These are phyloP conservation scores for Oxygymnocypris stewartii DNA, from an alignment of 2,113 vertebrate species.

Conservation along the genomic window DNA sequence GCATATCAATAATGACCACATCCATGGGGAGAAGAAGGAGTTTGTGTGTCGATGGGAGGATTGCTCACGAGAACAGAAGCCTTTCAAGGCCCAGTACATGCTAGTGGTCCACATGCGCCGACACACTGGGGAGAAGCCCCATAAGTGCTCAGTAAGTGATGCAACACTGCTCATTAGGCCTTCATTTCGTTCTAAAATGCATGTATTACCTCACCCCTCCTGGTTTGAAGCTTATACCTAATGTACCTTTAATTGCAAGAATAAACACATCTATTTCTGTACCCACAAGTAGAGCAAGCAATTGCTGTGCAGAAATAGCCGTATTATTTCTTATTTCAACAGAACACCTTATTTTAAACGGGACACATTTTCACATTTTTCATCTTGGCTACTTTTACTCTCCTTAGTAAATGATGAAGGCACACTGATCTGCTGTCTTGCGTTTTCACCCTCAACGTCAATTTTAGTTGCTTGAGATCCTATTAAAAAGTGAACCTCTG, in stretches of 20 bases:
- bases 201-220: neutral
- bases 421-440: constrained; percentile 60
- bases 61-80: constrained; percentile 94
- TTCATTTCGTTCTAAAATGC: constrained; percentile 1
- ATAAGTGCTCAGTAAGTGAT: constrained; percentile 93
- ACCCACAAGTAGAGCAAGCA: neutral
- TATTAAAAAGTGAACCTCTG: constrained; percentile 65
- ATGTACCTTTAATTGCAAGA: neutral
- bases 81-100: constrained; percentile 99
- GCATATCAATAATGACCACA: constrained; percentile 99
- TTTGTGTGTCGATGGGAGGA: constrained; percentile 98
- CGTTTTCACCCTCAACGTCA: constrained; percentile 61
- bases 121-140: constrained; percentile 96
- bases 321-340: constrained; percentile 16
- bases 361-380: constrained; percentile 12
- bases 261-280: neutral
- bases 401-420: constrained; percentile 14
- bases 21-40: constrained; percentile 98
- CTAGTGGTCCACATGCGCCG: constrained; percentile 97
- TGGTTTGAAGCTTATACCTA: neutral
- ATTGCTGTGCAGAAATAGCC: neutral
- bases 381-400: constrained; percentile 9
- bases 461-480: constrained; percentile 56
- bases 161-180: neutral
- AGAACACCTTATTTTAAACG: constrained; percentile 18